Evolutionary conservation across 2,113 vertebrate genomes (phyloP).

Genomic region (Phoxinus phoxinus): DNA sequence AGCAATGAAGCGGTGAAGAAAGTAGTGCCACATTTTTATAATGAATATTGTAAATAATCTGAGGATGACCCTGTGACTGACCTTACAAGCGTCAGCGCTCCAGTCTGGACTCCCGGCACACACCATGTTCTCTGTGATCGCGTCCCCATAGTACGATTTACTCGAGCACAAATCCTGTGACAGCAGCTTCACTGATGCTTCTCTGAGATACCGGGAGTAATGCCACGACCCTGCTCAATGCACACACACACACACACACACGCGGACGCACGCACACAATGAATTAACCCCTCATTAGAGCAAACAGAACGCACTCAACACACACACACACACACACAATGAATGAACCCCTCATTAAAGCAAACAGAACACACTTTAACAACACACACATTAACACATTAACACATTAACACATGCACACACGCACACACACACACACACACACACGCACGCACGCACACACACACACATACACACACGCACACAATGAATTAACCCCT

Average conservation of each 20-base stretch:
- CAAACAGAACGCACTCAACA: background rate
- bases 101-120: slow-evolving; percentile 85
- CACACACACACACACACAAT: background rate
- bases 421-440: no score
- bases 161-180: slow-evolving; percentile 75
- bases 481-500: no score
- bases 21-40: background rate
- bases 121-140: slow-evolving; percentile 86
- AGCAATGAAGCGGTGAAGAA: no score
- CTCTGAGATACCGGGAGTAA: slow-evolving; percentile 80
- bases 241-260: background rate
- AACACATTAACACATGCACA: no score
- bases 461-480: background rate
- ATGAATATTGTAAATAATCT: background rate
- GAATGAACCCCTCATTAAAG: background rate
- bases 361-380: background rate
- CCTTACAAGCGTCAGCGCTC: slow-evolving; percentile 87
- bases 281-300: no score
- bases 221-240: slow-evolving; percentile 62
- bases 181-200: slow-evolving; percentile 79
- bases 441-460: background rate
- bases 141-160: slow-evolving; percentile 74
- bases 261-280: no score
- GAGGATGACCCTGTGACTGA: background rate
- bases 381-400: no score